Evolutionary conservation across 2,113 vertebrate species (phyloP).

Genomic region (Chaetops frenatus): DNA sequence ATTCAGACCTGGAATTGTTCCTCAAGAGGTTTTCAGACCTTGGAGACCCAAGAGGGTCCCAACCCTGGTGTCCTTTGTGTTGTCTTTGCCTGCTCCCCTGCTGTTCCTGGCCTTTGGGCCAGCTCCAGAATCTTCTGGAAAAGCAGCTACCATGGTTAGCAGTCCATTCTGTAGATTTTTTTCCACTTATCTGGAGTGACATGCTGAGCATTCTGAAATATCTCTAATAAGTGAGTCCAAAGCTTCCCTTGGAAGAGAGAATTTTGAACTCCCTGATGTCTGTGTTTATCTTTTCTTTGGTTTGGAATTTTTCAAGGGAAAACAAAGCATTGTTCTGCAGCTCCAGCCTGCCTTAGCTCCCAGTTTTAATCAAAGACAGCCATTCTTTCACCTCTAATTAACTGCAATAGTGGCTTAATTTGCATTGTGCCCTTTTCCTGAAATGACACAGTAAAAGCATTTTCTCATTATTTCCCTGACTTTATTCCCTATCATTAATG

Average conservation of each 20-base stretch:
- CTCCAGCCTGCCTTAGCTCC: not conserved
- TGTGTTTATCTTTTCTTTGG: not conserved
- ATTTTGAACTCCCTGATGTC: not conserved
- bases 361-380: not conserved
- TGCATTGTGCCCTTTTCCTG: not conserved
- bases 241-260: not conserved
- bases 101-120: not conserved
- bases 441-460: not conserved
- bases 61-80: accelerated
- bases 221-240: not conserved
- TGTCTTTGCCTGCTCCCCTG: not conserved
- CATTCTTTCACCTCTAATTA: not conserved
- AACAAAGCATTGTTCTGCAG: not conserved
- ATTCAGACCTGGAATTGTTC: not conserved
- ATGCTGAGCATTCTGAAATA: not conserved
- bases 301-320: not conserved
- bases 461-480: not conserved
- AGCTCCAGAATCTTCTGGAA: not conserved
- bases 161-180: not conserved
- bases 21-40: not conserved
- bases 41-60: not conserved
- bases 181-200: not conserved
- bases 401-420: not conserved
- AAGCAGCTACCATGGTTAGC: not conserved
- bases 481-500: not conserved